These are phyloP conservation scores for Stomatorhinus walkeri DNA, from an alignment of 2,797 vertebrate genomes.

Conservation along the genomic window DNA sequence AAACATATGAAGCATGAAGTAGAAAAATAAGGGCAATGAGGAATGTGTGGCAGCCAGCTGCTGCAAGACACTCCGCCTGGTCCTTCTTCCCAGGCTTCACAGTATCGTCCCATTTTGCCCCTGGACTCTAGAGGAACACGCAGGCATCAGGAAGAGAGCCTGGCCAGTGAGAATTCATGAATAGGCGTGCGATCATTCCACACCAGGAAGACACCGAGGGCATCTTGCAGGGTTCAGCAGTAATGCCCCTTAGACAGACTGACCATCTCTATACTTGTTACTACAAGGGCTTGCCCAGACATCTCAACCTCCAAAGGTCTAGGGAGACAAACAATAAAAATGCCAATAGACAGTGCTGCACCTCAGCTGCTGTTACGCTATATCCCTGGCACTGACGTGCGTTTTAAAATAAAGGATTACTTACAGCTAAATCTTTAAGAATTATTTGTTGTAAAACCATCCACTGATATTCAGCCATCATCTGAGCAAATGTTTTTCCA, in stretches of 20 bases:
- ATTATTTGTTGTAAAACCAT: background rate
- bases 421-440: background rate
- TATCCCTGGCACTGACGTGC: background rate
- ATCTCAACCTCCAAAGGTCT: background rate
- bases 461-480: background rate
- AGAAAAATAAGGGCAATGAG: background rate
- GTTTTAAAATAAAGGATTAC: background rate
- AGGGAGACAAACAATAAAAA: background rate
- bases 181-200: background rate
- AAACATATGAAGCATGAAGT: background rate
- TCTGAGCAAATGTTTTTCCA: background rate
- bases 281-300: background rate
- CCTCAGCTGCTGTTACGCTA: background rate
- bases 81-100: background rate
- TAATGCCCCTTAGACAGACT: background rate
- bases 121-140: background rate
- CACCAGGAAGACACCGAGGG: background rate
- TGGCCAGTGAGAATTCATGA: background rate
- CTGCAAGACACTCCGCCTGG: background rate
- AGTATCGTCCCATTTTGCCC: background rate
- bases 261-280: background rate
- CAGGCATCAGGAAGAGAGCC: background rate
- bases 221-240: background rate
- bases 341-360: background rate
- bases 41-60: background rate